Conservation (phyloP, 2,113 vertebrate species). For the Perca flavescens region DNA sequence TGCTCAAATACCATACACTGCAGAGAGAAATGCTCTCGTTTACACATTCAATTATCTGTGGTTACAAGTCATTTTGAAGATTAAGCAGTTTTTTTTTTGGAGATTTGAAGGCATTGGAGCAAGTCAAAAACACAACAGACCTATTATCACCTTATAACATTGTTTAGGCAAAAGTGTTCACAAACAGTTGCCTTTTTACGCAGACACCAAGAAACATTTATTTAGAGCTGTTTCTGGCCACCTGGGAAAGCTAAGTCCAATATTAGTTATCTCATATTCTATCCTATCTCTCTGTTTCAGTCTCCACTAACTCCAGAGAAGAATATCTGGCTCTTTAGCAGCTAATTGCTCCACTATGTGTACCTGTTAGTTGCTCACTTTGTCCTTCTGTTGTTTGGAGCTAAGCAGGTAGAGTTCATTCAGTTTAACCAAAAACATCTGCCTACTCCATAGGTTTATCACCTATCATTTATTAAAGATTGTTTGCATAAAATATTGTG, state of each 20-base stretch:
- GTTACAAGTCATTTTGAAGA: background rate
- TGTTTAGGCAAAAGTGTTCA: background rate
- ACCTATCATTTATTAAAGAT: no score
- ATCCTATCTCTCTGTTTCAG: background rate
- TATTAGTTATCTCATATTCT: background rate
- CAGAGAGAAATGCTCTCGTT: background rate
- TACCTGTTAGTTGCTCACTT: background rate
- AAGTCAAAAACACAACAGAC: background rate
- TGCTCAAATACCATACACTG: background rate
- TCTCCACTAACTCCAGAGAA: background rate
- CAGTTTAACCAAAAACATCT: background rate
- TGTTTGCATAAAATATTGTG: background rate
- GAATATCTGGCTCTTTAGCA: background rate
- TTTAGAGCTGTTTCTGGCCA: background rate
- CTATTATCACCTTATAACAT: background rate
- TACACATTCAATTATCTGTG: background rate
- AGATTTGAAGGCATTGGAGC: background rate
- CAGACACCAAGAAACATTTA: background rate
- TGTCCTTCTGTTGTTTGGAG: background rate
- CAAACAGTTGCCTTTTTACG: background rate
- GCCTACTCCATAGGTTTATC: background rate
- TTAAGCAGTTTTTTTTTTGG: background rate
- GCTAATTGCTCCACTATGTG: background rate
- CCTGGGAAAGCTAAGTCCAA: background rate
- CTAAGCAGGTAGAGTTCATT: background rate